Evolutionary conservation across 2,113 vertebrate species (phyloP).

Genomic region (Pelecanus crispus): DNA sequence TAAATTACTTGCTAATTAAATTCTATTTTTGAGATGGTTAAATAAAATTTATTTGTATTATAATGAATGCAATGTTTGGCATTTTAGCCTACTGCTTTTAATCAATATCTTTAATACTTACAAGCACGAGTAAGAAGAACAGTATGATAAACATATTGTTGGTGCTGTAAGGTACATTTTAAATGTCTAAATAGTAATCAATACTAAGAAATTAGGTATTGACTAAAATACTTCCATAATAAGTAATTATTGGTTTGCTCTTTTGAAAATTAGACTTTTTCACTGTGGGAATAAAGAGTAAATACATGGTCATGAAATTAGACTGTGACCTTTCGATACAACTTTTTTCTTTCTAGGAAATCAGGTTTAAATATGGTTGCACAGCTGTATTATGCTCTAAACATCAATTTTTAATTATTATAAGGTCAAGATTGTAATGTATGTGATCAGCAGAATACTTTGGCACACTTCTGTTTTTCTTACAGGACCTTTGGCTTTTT

Average conservation of each 20-base stretch:
- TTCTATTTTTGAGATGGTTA: constrained; percentile 22
- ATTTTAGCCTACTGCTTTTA: constrained; percentile 82
- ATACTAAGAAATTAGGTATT: constrained; percentile 97
- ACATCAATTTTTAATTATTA: constrained; percentile 86
- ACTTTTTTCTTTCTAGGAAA: constrained; percentile 69
- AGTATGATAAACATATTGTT: constrained; percentile 76
- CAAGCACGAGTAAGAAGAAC: constrained; percentile 75
- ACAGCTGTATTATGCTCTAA: constrained; percentile 70
- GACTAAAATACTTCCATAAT: constrained; percentile 93
- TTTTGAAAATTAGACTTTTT: constrained; percentile 91
- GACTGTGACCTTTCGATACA: constrained; percentile 75
- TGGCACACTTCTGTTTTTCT: constrained; percentile 20
- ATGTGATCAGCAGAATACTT: constrained; percentile 59
- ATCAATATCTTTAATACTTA: constrained; percentile 89
- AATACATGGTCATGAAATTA: constrained; percentile 76
- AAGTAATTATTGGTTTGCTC: constrained; percentile 96
- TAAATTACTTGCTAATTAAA: constrained; percentile 52
- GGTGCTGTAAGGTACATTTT: constrained; percentile 83
- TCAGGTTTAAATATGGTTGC: constrained; percentile 77
- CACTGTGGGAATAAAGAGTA: constrained; percentile 81
- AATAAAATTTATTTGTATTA: constrained; percentile 70
- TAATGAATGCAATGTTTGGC: constrained; percentile 87
- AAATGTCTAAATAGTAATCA: constrained; percentile 94
- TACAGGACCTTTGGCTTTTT: not conserved
- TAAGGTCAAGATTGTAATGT: constrained; percentile 78